A percentile compares a stretch with the other conserved stretches of the same genome.
phyloP scores from a whole-genome alignment of 2,888 invertebrate species.

The Cosmia pyralina region DNA sequence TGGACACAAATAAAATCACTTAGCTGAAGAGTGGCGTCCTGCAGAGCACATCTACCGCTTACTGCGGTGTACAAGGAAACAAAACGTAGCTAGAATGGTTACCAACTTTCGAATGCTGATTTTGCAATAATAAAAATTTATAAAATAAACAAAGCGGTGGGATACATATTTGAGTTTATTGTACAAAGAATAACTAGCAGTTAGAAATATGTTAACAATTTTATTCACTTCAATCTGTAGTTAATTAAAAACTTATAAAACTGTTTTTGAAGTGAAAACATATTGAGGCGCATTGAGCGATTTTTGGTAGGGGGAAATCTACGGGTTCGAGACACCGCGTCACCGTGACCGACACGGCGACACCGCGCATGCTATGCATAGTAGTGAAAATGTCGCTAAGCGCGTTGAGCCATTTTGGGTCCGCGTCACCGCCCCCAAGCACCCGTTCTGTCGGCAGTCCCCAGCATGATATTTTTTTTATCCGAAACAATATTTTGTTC shows the following conservation, averaged over 20 bases:
- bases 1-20: slow-evolving; percentile 90
- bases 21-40: slow-evolving; percentile 87
- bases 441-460: no score
- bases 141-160: neutral
- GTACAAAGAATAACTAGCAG: neutral
- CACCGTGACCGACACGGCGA: no score
- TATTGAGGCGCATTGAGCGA: no score
- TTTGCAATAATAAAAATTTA: slow-evolving; percentile 21
- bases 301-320: no score
- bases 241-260: neutral
- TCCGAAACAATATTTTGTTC: neutral
- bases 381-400: no score
- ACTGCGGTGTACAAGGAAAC: slow-evolving; percentile 71
- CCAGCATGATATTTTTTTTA: no score
- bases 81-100: slow-evolving; percentile 62
- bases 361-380: no score
- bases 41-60: slow-evolving; percentile 83
- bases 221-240: slow-evolving; percentile 5
- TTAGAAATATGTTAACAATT: neutral
- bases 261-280: no score
- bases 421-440: no score
- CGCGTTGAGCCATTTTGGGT: no score
- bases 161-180: neutral
- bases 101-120: slow-evolving; percentile 21
- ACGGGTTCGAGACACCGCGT: no score